A percentile compares a stretch with the other conserved stretches of the same genome.
Evolutionary conservation across 2,113 vertebrate species (phyloP).

Genomic region (Sylvia atricapilla): DNA sequence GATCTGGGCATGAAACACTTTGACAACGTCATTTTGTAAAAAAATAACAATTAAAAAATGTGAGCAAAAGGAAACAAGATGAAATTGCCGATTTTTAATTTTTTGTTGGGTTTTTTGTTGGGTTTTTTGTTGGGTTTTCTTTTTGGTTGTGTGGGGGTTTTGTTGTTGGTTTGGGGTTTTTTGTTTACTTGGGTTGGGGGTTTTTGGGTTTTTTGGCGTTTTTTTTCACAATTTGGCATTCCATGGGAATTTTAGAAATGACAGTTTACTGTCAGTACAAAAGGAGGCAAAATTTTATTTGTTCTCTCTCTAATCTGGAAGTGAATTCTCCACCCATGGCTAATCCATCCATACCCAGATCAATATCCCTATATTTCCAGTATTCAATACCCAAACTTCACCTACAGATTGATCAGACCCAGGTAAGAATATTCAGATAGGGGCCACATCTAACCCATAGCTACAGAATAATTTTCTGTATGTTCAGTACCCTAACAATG

Average conservation of each 20-base stretch:
- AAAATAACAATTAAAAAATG: background rate
- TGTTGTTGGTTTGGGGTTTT: too few species aligned
- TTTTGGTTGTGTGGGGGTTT: too few species aligned
- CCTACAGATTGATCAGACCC: fast-evolving
- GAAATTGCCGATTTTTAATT: background rate
- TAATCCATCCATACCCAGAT: too few species aligned
- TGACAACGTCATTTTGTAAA: background rate
- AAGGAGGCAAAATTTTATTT: fast-evolving
- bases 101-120: too few species aligned
- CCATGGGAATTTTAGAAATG: background rate
- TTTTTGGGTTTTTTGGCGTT: background rate
- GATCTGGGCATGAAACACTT: background rate
- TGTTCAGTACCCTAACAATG: fast-evolving
- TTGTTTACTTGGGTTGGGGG: too few species aligned
- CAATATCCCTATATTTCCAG: background rate
- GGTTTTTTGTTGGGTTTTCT: too few species aligned
- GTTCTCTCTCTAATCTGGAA: fast-evolving
- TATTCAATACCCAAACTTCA: background rate
- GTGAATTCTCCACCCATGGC: fast-evolving
- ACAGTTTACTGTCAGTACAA: background rate
- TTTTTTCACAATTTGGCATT: background rate
- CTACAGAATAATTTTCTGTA: fast-evolving
- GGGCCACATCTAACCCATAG: fast-evolving
- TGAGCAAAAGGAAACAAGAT: background rate
- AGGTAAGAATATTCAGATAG: background rate